phyloP scores from a whole-genome alignment of 2,797 vertebrate genomes.

The Cryptoprocta ferox region DNA sequence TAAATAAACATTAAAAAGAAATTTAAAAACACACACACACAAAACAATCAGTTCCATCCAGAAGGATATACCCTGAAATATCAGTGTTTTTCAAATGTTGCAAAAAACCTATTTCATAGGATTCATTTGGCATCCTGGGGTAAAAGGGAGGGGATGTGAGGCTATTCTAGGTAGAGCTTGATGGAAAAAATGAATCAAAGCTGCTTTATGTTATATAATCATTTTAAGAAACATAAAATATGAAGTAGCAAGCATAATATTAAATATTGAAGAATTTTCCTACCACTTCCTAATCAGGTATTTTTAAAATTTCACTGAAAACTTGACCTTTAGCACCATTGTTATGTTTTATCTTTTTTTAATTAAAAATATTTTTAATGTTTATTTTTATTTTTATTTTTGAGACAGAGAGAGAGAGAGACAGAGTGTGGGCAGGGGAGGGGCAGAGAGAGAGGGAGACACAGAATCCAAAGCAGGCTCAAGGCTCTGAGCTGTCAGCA shows the following conservation, averaged over 20 bases:
- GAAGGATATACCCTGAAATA: neutral
- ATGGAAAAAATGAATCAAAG: neutral
- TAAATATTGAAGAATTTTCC: neutral
- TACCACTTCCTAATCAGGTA: neutral
- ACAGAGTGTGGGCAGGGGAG: too few species aligned
- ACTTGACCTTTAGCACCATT: neutral
- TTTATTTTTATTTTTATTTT: too few species aligned
- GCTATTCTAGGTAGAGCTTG: neutral
- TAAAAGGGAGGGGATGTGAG: neutral
- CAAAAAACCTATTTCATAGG: neutral
- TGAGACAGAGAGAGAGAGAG: too few species aligned
- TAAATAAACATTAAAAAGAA: too few species aligned
- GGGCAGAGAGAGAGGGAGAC: too few species aligned
- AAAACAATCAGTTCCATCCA: neutral
- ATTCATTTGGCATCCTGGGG: neutral
- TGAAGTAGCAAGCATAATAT: neutral
- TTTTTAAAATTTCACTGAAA: neutral
- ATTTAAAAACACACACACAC: neutral
- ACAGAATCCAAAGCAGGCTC: too few species aligned
- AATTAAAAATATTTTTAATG: too few species aligned
- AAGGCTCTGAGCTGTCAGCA: too few species aligned
- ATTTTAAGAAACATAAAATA: neutral
- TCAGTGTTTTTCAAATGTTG: neutral
- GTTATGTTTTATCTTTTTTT: neutral
- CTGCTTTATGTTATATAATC: neutral